These are phyloP conservation scores for Acanthochromis polyacanthus DNA, from an alignment of 2,113 vertebrate species.

Conservation along the genomic window DNA sequence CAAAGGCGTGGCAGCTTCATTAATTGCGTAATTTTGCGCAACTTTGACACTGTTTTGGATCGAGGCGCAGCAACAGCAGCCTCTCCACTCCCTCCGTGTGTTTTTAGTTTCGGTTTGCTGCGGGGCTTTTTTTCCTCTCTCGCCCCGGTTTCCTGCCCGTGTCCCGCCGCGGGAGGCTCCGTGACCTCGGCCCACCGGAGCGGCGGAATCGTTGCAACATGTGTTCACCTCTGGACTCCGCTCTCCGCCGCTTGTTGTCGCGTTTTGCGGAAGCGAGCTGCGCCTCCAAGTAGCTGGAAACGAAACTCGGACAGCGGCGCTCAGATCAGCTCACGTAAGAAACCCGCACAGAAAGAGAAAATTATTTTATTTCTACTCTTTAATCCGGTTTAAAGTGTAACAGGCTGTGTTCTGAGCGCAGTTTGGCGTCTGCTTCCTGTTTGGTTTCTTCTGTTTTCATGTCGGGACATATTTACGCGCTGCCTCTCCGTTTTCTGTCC, in stretches of 20 bases:
- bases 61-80: no score
- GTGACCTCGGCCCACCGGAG: background rate
- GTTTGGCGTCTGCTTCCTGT: background rate
- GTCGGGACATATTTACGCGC: no score
- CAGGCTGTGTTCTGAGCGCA: no score
- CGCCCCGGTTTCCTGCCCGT: background rate
- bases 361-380: background rate
- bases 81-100: background rate
- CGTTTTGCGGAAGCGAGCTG: conserved; percentile 43
- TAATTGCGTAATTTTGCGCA: no score
- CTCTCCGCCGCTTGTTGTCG: conserved; percentile 15
- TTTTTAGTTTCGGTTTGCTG: conserved; percentile 67
- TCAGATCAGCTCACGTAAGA: conserved; percentile 58
- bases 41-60: no score
- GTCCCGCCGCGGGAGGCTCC: background rate
- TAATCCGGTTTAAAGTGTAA: fast-evolving
- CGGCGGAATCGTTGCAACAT: background rate
- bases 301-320: conserved; percentile 50
- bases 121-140: conserved; percentile 4
- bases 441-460: background rate
- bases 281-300: conserved; percentile 31
- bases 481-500: no score
- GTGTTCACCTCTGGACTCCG: conserved; percentile 44
- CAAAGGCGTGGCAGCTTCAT: no score
- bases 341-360: background rate